Percentiles rank a stretch among this genome's conserved stretches.
Conservation (phyloP, 1,140 invertebrate genomes). For the Belonocnema kinseyi region DNA sequence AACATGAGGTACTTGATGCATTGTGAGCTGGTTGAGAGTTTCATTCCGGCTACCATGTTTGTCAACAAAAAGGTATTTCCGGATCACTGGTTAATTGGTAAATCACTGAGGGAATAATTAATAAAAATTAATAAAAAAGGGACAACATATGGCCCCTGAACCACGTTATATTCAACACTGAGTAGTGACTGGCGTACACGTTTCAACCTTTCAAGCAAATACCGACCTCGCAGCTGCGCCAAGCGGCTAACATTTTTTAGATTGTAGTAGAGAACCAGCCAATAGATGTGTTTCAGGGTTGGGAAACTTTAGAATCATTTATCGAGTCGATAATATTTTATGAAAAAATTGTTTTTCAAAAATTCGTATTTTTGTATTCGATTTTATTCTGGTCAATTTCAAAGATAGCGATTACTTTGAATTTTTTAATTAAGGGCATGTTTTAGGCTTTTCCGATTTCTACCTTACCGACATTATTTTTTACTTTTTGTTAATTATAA, state of each 20-base stretch:
- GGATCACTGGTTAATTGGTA: background rate
- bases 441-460: too few relatives aligned
- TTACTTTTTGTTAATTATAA: too few relatives aligned
- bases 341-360: too few relatives aligned
- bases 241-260: background rate
- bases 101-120: background rate
- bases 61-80: background rate
- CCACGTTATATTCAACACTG: background rate
- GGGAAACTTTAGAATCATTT: too few relatives aligned
- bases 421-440: too few relatives aligned
- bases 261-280: background rate
- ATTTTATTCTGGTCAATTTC: too few relatives aligned
- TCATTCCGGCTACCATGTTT: constrained; percentile 57
- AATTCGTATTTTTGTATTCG: too few relatives aligned
- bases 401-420: too few relatives aligned
- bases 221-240: constrained; percentile 8
- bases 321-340: too few relatives aligned
- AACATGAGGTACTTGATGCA: constrained; percentile 81
- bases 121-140: background rate
- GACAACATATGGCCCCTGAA: background rate
- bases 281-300: too few relatives aligned
- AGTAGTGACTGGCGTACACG: background rate
- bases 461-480: too few relatives aligned
- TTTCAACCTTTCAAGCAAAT: constrained; percentile 21
- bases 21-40: constrained; percentile 72